Evolutionary conservation across 2,113 vertebrate genomes (phyloP).

Genomic region (Barnardius zonarius): DNA sequence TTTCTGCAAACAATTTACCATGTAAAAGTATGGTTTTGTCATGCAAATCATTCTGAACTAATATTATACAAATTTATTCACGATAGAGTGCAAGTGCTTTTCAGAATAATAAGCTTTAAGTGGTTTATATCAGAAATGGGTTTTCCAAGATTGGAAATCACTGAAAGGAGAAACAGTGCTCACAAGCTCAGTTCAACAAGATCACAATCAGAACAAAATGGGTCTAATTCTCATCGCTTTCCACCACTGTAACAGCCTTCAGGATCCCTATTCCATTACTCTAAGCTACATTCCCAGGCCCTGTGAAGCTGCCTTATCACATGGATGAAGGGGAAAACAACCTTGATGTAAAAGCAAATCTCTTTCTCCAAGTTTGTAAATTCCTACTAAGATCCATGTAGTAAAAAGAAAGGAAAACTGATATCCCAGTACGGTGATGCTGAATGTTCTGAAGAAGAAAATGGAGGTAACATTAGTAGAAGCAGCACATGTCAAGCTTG

Average conservation of each 20-base stretch:
- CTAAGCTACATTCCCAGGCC: neutral
- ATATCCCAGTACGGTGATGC: neutral
- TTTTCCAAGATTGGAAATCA: conserved; percentile 8
- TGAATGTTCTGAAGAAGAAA: neutral
- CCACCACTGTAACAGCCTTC: accelerated
- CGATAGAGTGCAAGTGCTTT: conserved; percentile 10
- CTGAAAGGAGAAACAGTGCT: neutral
- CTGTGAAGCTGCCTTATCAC: neutral
- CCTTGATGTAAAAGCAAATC: neutral
- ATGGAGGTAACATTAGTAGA: neutral
- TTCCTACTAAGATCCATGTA: neutral
- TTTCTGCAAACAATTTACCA: conserved; percentile 13
- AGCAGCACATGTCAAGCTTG: neutral
- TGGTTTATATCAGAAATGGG: conserved; percentile 3
- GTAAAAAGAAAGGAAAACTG: neutral
- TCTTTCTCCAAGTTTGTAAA: neutral
- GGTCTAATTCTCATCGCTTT: neutral
- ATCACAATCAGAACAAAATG: neutral
- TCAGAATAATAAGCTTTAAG: conserved; percentile 19
- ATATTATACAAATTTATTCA: conserved; percentile 54
- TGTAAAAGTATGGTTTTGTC: conserved; percentile 27
- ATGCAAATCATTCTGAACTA: conserved; percentile 52
- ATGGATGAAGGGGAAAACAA: neutral
- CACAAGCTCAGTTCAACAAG: neutral
- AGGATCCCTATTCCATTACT: neutral